Evolutionary conservation across 2,888 invertebrate genomes (phyloP), one percentile per base, ranked within the genome.

Genomic region (Terebella lapidaria): DNA sequence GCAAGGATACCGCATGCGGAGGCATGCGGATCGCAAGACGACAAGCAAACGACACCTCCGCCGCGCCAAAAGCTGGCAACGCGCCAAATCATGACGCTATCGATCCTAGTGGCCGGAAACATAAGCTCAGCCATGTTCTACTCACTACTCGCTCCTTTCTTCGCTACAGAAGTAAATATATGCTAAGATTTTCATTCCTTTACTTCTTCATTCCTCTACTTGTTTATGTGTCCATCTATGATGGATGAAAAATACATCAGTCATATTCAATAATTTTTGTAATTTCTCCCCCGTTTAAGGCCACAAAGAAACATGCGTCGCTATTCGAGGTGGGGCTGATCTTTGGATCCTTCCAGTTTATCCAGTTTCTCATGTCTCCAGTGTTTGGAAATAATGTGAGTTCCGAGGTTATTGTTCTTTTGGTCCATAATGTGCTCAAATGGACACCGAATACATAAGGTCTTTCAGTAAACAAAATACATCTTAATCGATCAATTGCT

Each of bases 151-250:
- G 59, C 59, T 18, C 59, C 59, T 2, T 59, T 59, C 28, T 59
- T 59, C 26, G 55, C 59, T 3, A 59, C 59, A 24, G 59, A 59
- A 55, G 59, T 59, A 22, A 52, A 35, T n/a, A n/a, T n/a, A n/a
- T n/a, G n/a, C n/a, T n/a, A 30, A 5, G 4, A 49, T 49, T 18
- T 18, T 18, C 10, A 15, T 18, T 18, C 22, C 22, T 18, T 22
- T 10, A 10, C 15, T 15, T 10, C 10, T 18, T 35, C 35, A 35
- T 10, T 35, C 35, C 35, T 15, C 10, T 10, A 18, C 35, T 18
- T 35, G 35, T 10, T 35, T 35, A 35, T 18, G 35, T 35, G 10
- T 35, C 10, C 35, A 10, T 35, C 10, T 35, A 35, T 35, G 35
- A n/a, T n/a, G n/a, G n/a, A n/a, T n/a, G n/a, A n/a, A n/a, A n/a